A percentile compares a stretch with the other conserved stretches of the same genome.
Conservation (phyloP, 2,797 vertebrate species). For the Spea hammondii region DNA sequence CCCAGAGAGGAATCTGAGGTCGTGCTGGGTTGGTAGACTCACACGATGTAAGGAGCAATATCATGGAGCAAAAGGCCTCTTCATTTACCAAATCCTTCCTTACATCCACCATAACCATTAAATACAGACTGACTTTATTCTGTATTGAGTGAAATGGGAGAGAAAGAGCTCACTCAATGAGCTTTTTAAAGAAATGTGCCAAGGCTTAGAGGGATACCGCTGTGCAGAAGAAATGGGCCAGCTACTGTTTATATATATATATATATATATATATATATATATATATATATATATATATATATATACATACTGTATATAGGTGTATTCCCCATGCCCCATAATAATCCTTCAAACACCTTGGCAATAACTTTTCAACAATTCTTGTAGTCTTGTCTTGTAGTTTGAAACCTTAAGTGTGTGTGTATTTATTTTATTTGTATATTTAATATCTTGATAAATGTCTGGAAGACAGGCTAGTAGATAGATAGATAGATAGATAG, state of each 20-base stretch:
- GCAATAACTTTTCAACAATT: too few relatives aligned
- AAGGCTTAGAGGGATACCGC: constrained; percentile 54
- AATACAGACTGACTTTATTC: constrained; percentile 99
- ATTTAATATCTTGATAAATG: too few relatives aligned
- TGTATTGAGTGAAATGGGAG: constrained; percentile 81
- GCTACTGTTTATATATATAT: constrained; percentile 12
- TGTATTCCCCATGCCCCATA: neutral
- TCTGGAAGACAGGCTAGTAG: too few relatives aligned
- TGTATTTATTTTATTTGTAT: too few relatives aligned
- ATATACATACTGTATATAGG: constrained; percentile 6
- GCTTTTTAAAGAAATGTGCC: constrained; percentile 59
- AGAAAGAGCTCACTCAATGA: constrained; percentile 73
- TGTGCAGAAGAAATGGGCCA: constrained; percentile 50
- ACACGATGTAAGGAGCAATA: constrained; percentile 94
- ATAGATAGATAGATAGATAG: too few relatives aligned
- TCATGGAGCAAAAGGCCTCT: constrained; percentile 85
- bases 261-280: constrained; percentile 9
- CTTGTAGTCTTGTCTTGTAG: too few relatives aligned
- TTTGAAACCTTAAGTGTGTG: too few relatives aligned
- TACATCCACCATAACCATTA: constrained; percentile 99
- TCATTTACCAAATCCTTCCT: constrained; percentile 87
- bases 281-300: constrained; percentile 10
- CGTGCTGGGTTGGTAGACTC: constrained; percentile 95
- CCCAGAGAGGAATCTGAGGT: constrained; percentile 91
- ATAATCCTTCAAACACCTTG: too few relatives aligned